phyloP scores from a whole-genome alignment of 1,140 invertebrate species.

The Saccostrea glomerata region DNA sequence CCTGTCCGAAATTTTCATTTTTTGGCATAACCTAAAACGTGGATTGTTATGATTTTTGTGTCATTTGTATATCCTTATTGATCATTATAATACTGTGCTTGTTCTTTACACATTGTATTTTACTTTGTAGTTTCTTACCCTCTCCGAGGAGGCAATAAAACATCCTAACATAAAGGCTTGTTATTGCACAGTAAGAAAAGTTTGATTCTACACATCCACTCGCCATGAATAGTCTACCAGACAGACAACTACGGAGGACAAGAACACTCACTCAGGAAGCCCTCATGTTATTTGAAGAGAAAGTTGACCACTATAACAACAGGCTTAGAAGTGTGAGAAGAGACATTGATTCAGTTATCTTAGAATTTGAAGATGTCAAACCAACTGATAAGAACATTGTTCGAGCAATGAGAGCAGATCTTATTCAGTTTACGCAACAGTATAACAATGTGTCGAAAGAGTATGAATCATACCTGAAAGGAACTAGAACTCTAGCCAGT shows the following conservation, averaged over 20 bases:
- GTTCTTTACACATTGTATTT: too few relatives aligned
- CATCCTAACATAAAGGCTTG: too few relatives aligned
- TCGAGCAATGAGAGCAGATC: not conserved
- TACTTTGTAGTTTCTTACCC: too few relatives aligned
- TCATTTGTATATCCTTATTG: too few relatives aligned
- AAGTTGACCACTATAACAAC: not conserved
- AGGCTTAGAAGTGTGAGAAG: not conserved
- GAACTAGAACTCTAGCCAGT: not conserved
- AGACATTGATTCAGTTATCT: not conserved
- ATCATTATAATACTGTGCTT: too few relatives aligned
- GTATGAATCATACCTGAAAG: not conserved
- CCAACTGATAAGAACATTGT: not conserved
- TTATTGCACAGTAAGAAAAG: not conserved
- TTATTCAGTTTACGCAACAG: not conserved
- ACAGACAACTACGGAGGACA: not conserved
- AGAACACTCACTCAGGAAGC: not conserved
- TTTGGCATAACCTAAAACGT: too few relatives aligned
- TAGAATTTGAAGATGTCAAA: not conserved
- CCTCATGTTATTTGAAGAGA: not conserved
- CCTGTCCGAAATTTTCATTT: too few relatives aligned
- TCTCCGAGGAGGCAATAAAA: too few relatives aligned
- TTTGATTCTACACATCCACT: not conserved
- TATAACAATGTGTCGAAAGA: not conserved
- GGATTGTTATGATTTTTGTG: too few relatives aligned
- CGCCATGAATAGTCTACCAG: slow-evolving; percentile 15